Base-by-base conservation (phyloP, 92 coral and sea anemone genomes). In the Paramuricea clavata region DNA sequence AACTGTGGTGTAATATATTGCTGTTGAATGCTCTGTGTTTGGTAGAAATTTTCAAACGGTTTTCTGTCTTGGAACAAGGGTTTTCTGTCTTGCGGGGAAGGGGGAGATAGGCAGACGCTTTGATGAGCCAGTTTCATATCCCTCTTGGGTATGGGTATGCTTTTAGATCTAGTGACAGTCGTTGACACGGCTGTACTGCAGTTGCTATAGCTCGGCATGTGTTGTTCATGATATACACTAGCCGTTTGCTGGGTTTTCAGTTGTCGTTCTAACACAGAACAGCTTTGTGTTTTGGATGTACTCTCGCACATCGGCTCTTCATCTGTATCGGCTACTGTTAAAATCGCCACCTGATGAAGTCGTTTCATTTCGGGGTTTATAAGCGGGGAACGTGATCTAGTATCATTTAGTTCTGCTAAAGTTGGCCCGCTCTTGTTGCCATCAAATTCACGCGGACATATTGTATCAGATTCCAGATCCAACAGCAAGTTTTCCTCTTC, bases 331-430 rank as follows among this genome's bases (percentile, higher is more conserved):
- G 78, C 90, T n/a, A 91, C 98, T 32, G 93, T 89, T 32, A 92
- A 89, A 49, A 98, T 94, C 30, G 99, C 99, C 16, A 93, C 93
- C 33, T 98, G 99, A 85, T 97, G 99, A 6, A 97, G 93, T 68
- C 99, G 87, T 89, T 97, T 98, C 99, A 97, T 97, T 83, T 97
- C 99, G 1, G 99, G 99, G 65, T 97, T 97, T 47, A 97, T 94
- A 60, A 97, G 90, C 15, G 99, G 99, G 2, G 99, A 97, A 44
- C 88, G 90, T 1, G 99, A 92, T 76, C 99, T 90, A 74, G 95
- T 92, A 47, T 93, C 98, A 49, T 97, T 97, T 28, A 97, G 90
- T 71, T 97, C 99, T 49, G 99, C 99, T 52, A 97, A 93, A 49
- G 99, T 97, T 41, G 98, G 99, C 49, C 98, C 99, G 77, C 88